A percentile compares a stretch with the other conserved stretches of the same genome.
These are phyloP conservation scores for Daptonema setosum DNA, from an alignment of 2,888 invertebrate species.

Conservation along the genomic window DNA sequence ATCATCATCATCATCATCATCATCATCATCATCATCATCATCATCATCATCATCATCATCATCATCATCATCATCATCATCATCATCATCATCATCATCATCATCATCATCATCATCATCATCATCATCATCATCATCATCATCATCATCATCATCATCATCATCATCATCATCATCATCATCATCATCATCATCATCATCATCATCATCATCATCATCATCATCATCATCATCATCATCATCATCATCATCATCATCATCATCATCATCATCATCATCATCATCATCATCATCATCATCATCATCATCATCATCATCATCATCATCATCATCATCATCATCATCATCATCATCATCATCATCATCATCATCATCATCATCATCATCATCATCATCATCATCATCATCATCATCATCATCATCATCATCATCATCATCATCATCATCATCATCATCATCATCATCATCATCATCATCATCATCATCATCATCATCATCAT, in stretches of 20 bases:
- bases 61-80: background rate
- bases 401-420: background rate
- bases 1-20: background rate
- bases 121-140: background rate
- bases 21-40: background rate
- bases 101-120: background rate
- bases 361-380: background rate
- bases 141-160: slow-evolving; percentile 7
- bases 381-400: background rate
- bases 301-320: background rate
- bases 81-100: slow-evolving; percentile 7
- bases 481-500: background rate
- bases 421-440: slow-evolving; percentile 6
- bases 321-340: background rate
- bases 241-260: background rate
- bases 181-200: background rate
- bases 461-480: background rate
- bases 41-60: slow-evolving; percentile 7
- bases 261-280: background rate
- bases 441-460: background rate
- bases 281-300: background rate
- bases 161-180: background rate
- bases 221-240: background rate
- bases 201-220: background rate
- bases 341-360: background rate